A percentile compares a stretch with the other conserved stretches of the same genome.
Conservation (phyloP, 2,113 vertebrate genomes). For the Prinia subflava region DNA sequence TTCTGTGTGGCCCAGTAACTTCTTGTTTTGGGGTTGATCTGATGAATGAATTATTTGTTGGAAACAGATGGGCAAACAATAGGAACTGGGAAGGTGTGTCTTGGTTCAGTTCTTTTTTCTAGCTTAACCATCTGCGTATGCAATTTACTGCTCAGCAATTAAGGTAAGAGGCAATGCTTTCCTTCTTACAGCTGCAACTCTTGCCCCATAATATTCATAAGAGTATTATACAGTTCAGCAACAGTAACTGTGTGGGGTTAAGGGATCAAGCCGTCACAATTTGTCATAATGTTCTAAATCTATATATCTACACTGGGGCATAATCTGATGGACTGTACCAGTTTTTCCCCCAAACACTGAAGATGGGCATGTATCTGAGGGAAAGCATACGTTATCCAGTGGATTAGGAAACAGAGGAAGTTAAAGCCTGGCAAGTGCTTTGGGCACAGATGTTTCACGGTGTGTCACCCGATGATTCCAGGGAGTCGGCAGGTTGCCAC, state of each 20-base stretch:
- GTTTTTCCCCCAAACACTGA: no score
- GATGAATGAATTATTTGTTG: background rate
- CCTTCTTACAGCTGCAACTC: background rate
- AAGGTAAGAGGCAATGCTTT: background rate
- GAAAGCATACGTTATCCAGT: accelerated
- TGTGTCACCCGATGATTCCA: background rate
- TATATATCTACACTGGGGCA: accelerated
- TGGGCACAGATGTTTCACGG: background rate
- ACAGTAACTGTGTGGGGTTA: background rate
- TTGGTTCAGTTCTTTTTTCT: background rate
- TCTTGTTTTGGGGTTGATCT: background rate
- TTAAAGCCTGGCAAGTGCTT: background rate
- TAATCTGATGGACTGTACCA: background rate
- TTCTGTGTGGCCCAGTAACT: background rate
- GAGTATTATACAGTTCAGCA: background rate
- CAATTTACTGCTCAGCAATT: background rate
- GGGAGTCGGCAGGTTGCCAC: background rate
- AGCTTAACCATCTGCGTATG: background rate
- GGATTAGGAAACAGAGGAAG: background rate
- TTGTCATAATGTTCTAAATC: background rate
- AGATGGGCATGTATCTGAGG: accelerated
- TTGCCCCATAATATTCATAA: background rate
- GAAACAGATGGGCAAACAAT: background rate
- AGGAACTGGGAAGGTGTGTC: background rate
- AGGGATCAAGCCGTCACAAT: background rate